These are phyloP conservation scores for Crax fasciolata DNA, from an alignment of 2,797 vertebrate genomes.

Conservation along the genomic window DNA sequence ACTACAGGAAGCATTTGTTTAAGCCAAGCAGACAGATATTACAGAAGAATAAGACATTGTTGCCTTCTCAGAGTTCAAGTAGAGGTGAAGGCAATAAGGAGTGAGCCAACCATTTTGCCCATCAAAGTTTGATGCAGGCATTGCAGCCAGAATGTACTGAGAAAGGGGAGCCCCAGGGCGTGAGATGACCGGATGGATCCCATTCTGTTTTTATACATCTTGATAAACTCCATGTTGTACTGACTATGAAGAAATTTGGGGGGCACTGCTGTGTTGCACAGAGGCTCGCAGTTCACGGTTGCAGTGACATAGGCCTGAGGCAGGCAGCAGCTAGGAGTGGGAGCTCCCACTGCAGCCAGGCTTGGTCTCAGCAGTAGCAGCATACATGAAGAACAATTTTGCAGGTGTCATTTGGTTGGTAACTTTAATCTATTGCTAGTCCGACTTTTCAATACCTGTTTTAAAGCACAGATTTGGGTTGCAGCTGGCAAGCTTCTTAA, in stretches of 20 bases:
- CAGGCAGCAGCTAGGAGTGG: background rate
- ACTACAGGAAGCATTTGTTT: background rate
- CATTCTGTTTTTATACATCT: background rate
- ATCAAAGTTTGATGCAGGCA: background rate
- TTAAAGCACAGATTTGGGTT: background rate
- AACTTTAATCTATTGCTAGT: background rate
- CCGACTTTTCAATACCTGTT: background rate
- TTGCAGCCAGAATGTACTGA: background rate
- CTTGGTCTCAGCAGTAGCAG: background rate
- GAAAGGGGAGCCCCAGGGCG: background rate
- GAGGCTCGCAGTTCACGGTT: background rate
- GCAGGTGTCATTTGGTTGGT: background rate
- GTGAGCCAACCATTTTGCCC: background rate
- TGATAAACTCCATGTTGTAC: background rate
- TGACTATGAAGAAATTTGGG: background rate
- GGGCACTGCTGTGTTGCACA: background rate
- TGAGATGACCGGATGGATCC: background rate
- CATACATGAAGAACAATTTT: background rate
- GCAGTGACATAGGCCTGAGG: fast-evolving
- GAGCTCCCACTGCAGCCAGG: background rate
- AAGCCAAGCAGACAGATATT: background rate
- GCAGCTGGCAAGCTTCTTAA: background rate
- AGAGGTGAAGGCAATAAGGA: background rate
- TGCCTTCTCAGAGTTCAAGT: background rate
- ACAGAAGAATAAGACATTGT: background rate